Base-by-base conservation (phyloP, 2,888 invertebrate species). In the Slavum lentiscoides region DNA sequence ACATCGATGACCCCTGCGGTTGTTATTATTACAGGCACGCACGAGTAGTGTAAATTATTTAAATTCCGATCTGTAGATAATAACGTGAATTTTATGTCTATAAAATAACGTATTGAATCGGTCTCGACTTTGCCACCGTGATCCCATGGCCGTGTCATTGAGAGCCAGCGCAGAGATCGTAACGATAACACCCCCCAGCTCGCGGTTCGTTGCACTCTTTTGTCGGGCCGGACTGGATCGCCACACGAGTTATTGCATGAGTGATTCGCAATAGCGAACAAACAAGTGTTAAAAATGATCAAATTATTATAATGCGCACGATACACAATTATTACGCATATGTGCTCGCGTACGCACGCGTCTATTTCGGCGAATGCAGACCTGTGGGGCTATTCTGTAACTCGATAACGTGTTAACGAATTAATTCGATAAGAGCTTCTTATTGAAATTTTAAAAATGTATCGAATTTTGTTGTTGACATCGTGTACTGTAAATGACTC, bases 161-260 rank as follows among this genome's bases (percentile, higher is more conserved):
- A 43, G 43, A 7, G 43, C 43, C 43, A 43, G n/a, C 53, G 64
- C 53, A 23, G 23, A 74, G 74, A 75, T 75, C 66, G 66, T 58
- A 1, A 6, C 39, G 74, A 75, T 67, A 58, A 43, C 58, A 39
- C 17, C 39, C 39, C 74, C 43, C 7, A 7, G 43, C 43, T 2
- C 43, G 43, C 58, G 66, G 74, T 75, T 75, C 74, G 74, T 75
- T 75, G 74, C 74, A 58, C 74, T 75, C 66, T 66, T 67, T 67
- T 66, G 74, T 58, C 58, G 6, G 13, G 21, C 19, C 64, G 17
- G 37, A 53, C 58, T 1, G 2, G 30, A 30, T 30, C 30, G 30
- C 4, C 4, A 1, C 30, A 30, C 30, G 30, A 30, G 30, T 58
- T 58, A 7, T 67, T 43, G 75, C 75, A 75, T 23, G 67, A 67